Conservation (phyloP, 2,113 vertebrate species). For the Ahaetulla prasina region DNA sequence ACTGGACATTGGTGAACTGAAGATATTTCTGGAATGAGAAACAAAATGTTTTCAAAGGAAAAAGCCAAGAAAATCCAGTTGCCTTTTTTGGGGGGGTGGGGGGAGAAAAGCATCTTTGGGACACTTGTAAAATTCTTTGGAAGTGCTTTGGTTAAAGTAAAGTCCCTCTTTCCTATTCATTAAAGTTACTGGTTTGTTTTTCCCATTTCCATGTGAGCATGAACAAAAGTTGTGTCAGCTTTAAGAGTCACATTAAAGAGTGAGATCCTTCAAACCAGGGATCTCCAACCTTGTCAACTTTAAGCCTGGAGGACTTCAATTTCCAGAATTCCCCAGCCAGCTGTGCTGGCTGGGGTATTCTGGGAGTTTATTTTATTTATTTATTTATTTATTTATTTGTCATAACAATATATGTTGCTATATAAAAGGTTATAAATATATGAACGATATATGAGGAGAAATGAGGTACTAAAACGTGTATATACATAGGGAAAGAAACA, state of each 20-base stretch:
- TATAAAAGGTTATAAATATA: no score
- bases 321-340: no score
- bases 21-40: neutral
- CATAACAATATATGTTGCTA: no score
- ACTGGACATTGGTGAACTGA: neutral
- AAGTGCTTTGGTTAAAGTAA: neutral
- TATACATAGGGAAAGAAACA: no score
- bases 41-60: neutral
- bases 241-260: neutral
- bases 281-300: no score
- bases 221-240: neutral
- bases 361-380: no score
- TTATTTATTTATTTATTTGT: no score
- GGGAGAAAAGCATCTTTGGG: neutral
- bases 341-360: no score
- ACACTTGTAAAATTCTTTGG: neutral
- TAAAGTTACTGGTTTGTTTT: neutral
- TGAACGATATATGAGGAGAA: no score
- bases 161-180: neutral
- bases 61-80: neutral
- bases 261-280: neutral
- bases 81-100: no score
- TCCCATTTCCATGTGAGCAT: neutral
- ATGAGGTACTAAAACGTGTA: no score
- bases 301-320: no score